A percentile compares a stretch with the other conserved stretches of the same genome.
These are phyloP conservation scores for Nannoperca obscura DNA, from an alignment of 2,797 vertebrate species.

Conservation along the genomic window DNA sequence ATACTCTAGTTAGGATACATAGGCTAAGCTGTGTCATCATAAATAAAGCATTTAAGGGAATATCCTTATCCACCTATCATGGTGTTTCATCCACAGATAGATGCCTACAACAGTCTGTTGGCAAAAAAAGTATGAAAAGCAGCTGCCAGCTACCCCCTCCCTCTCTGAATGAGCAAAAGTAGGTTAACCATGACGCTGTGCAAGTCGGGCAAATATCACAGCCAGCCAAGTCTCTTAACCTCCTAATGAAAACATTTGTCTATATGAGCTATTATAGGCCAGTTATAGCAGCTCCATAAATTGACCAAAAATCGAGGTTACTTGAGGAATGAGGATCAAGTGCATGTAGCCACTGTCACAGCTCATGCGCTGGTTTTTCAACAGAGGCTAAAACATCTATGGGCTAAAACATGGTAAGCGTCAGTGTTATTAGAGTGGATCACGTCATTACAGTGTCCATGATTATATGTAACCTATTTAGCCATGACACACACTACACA, in stretches of 20 bases:
- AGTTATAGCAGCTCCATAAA: conserved; percentile 21
- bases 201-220: conserved; percentile 70
- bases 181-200: conserved; percentile 74
- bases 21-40: conserved; percentile 63
- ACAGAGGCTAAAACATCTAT: conserved; percentile 29
- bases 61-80: conserved; percentile 59
- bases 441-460: conserved; percentile 28
- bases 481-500: conserved; percentile 20
- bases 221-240: conserved; percentile 66
- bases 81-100: conserved; percentile 54
- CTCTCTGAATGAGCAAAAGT: conserved; percentile 72
- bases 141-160: conserved; percentile 69
- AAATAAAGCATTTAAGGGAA: conserved; percentile 66
- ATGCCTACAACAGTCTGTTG: conserved; percentile 50
- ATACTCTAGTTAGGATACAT: conserved; percentile 37
- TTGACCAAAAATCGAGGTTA: conserved; percentile 27
- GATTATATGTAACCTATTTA: conserved; percentile 56
- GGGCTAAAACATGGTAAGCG: conserved; percentile 28
- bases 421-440: conserved; percentile 30
- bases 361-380: conserved; percentile 19
- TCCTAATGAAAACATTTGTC: conserved; percentile 59
- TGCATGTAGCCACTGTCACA: neutral
- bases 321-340: conserved; percentile 23
- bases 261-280: conserved; percentile 41
- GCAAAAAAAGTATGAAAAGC: conserved; percentile 66